Conservation (phyloP, 2,888 invertebrate species). For the Sthenelais limicola region DNA sequence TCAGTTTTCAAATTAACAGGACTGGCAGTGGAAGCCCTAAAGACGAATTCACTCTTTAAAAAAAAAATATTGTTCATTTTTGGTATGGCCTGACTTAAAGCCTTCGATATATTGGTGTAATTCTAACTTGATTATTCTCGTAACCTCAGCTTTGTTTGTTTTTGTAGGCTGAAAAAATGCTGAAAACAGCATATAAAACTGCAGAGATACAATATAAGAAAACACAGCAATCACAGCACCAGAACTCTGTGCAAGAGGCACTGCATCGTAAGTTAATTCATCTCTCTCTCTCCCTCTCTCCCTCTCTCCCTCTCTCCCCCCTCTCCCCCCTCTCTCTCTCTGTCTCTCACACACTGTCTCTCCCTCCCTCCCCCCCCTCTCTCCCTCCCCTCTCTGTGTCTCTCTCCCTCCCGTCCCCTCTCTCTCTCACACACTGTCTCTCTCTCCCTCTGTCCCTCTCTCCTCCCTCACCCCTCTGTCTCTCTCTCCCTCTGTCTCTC, state of each 20-base stretch:
- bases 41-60: neutral
- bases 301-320: too few relatives aligned
- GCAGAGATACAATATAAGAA: constrained; percentile 86
- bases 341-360: too few relatives aligned
- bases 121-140: neutral
- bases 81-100: neutral
- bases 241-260: constrained; percentile 82
- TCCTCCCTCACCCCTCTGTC: too few relatives aligned
- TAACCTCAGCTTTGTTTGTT: neutral
- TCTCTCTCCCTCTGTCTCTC: too few relatives aligned
- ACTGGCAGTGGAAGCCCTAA: neutral
- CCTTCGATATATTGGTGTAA: neutral
- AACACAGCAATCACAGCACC: constrained; percentile 86
- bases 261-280: constrained; percentile 76
- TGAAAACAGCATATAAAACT: constrained; percentile 86
- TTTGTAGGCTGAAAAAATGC: constrained; percentile 81
- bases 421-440: too few relatives aligned
- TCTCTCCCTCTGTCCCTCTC: too few relatives aligned
- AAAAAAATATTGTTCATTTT: neutral
- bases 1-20: neutral
- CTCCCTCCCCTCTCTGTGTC: too few relatives aligned
- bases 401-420: too few relatives aligned
- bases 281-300: neutral
- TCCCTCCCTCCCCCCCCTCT: too few relatives aligned
- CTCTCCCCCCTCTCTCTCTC: too few relatives aligned